Evolutionary conservation across 2,888 invertebrate genomes (phyloP), one percentile per base, ranked within the genome.

Genomic region (Drosophila testacea): DNA sequence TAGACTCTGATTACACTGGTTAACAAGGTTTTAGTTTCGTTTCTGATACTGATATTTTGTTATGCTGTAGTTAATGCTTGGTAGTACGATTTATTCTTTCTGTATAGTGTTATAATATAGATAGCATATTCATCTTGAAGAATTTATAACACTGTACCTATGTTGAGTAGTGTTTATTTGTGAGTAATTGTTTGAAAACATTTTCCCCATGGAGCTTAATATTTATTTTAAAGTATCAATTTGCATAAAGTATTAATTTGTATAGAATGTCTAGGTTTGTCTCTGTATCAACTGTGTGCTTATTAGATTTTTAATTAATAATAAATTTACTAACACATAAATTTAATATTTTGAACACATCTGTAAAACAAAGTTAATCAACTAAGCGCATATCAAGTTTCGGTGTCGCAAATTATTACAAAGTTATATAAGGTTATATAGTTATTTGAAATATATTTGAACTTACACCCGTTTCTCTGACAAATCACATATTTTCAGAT

Each of bases 401-500:
- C 30, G 30, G 6, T 30, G 30, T 30, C 7, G 1, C 30, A 30
- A 30, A 30, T 7, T 1, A 6, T 6, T 13, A 6, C 6, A 13
- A 13, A 39, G 10, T 30, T 41, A 13, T 52, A 10, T 32, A 6
- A 47, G 44, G 44, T 47, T 66, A 9, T 47, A 38, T 27, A 28
- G 9, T 9, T 34, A 11, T 39, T n/a, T 27, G 5, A 28, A 44
- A 46, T 30, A 4, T 34, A 2, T 42, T 39, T 27, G 5, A 63
- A 78, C 78, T 78, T 78, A 78, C 78, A 75, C 79, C 70, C 69
- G 79, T 67, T 77, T 42, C 41, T 52, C 34, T 54, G 51, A 28
- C 39, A 62, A 77, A 67, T 75, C 73, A 87, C 83, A 87, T 84
- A 84, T 77, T 84, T 87, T 79, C 9, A 27, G 69, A 13, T 61